Evolutionary conservation across 2,797 vertebrate species (phyloP), one percentile per base, ranked within the genome.

Genomic region (Holocentrus rufus): DNA sequence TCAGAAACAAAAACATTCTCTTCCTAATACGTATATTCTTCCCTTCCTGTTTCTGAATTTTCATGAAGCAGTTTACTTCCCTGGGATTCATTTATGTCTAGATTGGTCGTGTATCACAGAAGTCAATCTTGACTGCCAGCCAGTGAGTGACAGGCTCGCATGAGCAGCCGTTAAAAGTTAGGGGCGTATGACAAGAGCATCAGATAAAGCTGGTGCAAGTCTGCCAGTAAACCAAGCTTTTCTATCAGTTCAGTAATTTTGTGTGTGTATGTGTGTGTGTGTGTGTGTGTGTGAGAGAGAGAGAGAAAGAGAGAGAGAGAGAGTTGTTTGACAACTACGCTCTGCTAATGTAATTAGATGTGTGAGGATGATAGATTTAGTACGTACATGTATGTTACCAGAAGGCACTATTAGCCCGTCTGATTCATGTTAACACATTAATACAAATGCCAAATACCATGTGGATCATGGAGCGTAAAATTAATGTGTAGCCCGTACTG

Each of bases 101-200:
- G 80, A 73, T 23, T 73, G 49, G 54, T 63, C 55, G 36, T 54
- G 53, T 84, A 87, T 89, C 79, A 42, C 36, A 13, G 46, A 44
- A 74, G 69, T 77, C 66, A 14, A 90, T 90, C 87, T 83, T 6
- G 27, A 61, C 56, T 59, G 62, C 17, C 61, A 56, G 58, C 25
- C 4, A 78, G 59, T 80, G 76, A 85, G 53, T 71, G 87, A 81
- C 86, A 74, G 73, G 56, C 54, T 57, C 50, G 61, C 52, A n/a
- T 54, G 54, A 23, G 68, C 46, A 65, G 69, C 85, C 76, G 89
- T 85, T 85, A 55, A 76, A 81, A 27, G 64, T 76, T 76, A 0
- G 0, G 31, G 55, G 69, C 57, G 31, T 27, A 39, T 87, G 79
- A 86, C 81, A 80, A 27, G 34, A 60, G 54, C 22, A 53, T 58